These are phyloP conservation scores for Platerodrilus igneus DNA, from an alignment of 2,888 invertebrate species.

Conservation along the genomic window DNA sequence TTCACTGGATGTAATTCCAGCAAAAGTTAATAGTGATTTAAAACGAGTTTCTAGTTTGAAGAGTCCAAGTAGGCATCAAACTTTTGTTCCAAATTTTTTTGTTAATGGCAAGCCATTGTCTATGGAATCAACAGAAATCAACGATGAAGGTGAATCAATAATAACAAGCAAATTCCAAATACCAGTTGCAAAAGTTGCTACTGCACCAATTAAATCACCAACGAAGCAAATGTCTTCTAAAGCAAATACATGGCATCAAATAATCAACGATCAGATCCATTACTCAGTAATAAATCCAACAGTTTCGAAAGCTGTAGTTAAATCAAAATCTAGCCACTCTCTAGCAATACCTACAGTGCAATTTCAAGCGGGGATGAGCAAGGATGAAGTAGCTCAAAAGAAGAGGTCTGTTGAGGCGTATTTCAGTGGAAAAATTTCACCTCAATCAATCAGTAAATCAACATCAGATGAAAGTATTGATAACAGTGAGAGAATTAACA, in stretches of 20 bases:
- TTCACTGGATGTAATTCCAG: constrained; percentile 12
- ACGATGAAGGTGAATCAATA: constrained; percentile 45
- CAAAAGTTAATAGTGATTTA: not conserved
- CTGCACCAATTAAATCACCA: constrained; percentile 9
- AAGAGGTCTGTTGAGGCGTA: constrained; percentile 70
- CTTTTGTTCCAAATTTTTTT: constrained; percentile 43
- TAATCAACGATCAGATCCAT: constrained; percentile 49
- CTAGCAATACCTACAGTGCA: constrained; percentile 67
- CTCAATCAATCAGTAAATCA: constrained; percentile 32
- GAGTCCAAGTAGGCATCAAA: constrained; percentile 3
- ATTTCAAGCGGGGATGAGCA: constrained; percentile 70
- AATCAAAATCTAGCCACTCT: constrained; percentile 72
- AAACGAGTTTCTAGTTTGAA: constrained; percentile 17
- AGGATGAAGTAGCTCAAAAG: constrained; percentile 64
- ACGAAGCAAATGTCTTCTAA: constrained; percentile 45
- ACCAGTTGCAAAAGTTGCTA: constrained; percentile 35
- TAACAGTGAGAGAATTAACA: constrained; percentile 15
- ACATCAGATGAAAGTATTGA: constrained; percentile 29
- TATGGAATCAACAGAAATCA: constrained; percentile 39
- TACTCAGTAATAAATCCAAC: constrained; percentile 40
- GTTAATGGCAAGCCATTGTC: constrained; percentile 32
- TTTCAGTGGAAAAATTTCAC: constrained; percentile 54
- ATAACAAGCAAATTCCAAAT: constrained; percentile 48
- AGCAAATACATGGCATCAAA: constrained; percentile 78
- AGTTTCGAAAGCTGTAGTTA: constrained; percentile 45